These are phyloP conservation scores for Albula goreensis DNA, from an alignment of 2,113 vertebrate species.

Conservation along the genomic window DNA sequence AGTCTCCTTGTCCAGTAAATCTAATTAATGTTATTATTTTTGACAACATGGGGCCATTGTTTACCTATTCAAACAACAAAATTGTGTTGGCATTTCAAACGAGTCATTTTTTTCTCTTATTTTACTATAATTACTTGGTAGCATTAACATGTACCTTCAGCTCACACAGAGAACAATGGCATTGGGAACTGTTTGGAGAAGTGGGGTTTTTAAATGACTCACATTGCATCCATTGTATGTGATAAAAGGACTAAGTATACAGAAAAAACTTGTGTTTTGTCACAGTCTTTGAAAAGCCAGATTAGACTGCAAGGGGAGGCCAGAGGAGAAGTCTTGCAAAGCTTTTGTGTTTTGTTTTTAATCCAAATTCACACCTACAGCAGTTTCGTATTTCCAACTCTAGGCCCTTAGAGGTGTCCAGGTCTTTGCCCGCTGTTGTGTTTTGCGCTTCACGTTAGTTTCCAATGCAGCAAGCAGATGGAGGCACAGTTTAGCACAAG, in stretches of 20 bases:
- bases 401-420: conserved; percentile 25
- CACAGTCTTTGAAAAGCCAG: neutral
- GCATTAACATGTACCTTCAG: neutral
- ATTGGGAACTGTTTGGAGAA: neutral
- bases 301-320: neutral
- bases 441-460: conserved; percentile 36
- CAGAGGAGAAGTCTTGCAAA: conserved; percentile 2
- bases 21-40: neutral
- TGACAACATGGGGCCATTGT: conserved; percentile 41
- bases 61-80: conserved; percentile 23
- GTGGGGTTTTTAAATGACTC: neutral
- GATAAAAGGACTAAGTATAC: neutral
- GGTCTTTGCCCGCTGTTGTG: conserved; percentile 55
- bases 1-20: conserved; percentile 52
- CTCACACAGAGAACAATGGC: conserved; percentile 20
- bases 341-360: conserved; percentile 39
- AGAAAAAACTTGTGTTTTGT: neutral
- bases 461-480: conserved; percentile 57
- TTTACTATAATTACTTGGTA: conserved; percentile 25
- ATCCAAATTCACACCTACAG: conserved; percentile 23
- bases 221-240: neutral
- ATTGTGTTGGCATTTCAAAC: neutral
- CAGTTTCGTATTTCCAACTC: neutral
- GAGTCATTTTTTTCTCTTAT: conserved; percentile 15
- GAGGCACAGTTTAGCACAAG: conserved; percentile 60